Evolutionary conservation across 1,140 invertebrate species (phyloP).

Genomic region (Hirudo medicinalis): DNA sequence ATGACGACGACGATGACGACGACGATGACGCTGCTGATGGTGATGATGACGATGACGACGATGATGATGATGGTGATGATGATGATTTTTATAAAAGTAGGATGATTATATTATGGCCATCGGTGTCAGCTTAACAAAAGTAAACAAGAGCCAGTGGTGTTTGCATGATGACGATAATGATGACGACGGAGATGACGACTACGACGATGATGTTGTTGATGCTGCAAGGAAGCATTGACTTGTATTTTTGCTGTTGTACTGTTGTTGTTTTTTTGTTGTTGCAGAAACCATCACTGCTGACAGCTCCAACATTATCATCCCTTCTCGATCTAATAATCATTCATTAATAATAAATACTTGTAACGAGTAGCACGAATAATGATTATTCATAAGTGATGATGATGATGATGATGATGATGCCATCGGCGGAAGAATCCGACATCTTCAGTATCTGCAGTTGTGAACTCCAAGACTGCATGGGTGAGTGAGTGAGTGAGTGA

Average conservation of each 20-base stretch:
- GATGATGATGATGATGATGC: neutral
- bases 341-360: no score
- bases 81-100: neutral
- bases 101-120: no score
- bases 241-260: neutral
- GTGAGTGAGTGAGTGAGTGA: no score
- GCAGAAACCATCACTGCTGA: neutral
- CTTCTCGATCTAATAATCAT: no score
- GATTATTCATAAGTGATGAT: neutral
- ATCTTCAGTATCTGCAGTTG: no score
- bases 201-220: neutral
- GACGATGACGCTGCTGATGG: neutral
- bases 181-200: neutral
- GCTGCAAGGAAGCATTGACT: neutral
- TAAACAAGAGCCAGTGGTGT: no score
- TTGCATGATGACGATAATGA: neutral
- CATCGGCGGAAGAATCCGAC: no score
- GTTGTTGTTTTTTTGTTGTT: neutral
- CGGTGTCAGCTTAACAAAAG: no score
- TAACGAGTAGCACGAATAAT: no score
- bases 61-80: constrained; percentile 6
- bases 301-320: neutral
- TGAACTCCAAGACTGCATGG: no score
- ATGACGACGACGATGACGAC: constrained; percentile 10
- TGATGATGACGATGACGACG: constrained; percentile 1